Conservation (phyloP, 2,797 vertebrate species). For the Myripristis murdjan region DNA sequence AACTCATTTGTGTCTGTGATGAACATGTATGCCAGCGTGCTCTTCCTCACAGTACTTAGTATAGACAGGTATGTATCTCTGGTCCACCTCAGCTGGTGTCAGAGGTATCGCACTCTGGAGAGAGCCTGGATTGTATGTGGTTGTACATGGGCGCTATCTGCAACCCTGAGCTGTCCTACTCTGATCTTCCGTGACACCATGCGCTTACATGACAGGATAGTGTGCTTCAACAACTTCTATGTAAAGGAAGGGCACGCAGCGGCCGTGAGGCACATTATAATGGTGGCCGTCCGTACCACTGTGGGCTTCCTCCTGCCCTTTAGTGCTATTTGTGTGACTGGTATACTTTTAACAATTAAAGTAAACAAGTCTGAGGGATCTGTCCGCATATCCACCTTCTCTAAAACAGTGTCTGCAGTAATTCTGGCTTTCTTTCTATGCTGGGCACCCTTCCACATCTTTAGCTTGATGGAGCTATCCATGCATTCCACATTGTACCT, state of each 20-base stretch:
- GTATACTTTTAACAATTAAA: conserved; percentile 87
- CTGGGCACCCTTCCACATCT: conserved; percentile 94
- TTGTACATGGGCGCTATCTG: conserved; percentile 88
- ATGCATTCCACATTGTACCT: conserved; percentile 84
- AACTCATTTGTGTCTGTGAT: conserved; percentile 93
- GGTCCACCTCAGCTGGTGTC: conserved; percentile 87
- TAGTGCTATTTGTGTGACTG: conserved; percentile 90
- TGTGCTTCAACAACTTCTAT: conserved; percentile 96
- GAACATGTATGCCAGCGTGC: conserved; percentile 97
- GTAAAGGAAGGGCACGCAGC: conserved; percentile 73
- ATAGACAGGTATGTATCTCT: conserved; percentile 92
- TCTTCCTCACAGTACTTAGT: conserved; percentile 94
- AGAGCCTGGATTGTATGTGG: conserved; percentile 83
- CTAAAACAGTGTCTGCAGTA: conserved; percentile 90
- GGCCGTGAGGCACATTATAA: conserved; percentile 85
- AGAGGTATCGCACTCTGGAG: conserved; percentile 74
- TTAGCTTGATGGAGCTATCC: conserved; percentile 93
- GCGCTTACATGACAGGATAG: conserved; percentile 78
- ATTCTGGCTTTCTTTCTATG: conserved; percentile 94
- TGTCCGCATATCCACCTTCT: conserved; percentile 89
- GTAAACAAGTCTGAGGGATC: conserved; percentile 80
- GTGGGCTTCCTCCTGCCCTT: conserved; percentile 94
- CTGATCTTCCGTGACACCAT: conserved; percentile 91
- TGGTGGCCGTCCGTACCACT: conserved; percentile 89
- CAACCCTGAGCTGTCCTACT: conserved; percentile 86